phyloP scores from a whole-genome alignment of 2,113 vertebrate genomes.

The Cranoglanis bouderius region DNA sequence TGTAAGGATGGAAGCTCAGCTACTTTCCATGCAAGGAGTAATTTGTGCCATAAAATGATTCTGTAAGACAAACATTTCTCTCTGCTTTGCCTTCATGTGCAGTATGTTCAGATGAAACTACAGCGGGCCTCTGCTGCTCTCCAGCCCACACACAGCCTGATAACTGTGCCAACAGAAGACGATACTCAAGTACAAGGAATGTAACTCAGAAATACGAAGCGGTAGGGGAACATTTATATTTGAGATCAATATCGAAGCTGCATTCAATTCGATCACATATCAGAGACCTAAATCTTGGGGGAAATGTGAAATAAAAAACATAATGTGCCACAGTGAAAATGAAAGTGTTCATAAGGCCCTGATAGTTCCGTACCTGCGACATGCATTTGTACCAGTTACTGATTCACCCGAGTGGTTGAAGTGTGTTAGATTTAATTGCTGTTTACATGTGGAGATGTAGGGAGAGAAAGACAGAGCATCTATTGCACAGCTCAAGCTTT shows the following conservation, averaged over 20 bases:
- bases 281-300: slow-evolving; percentile 18
- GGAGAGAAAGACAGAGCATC: slow-evolving; percentile 48
- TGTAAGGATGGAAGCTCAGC: background rate
- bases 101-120: slow-evolving; percentile 32
- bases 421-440: slow-evolving; percentile 46
- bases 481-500: slow-evolving; percentile 83
- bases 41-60: slow-evolving; percentile 26
- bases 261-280: slow-evolving; percentile 32
- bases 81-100: slow-evolving; percentile 38
- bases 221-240: slow-evolving; percentile 10
- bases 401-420: slow-evolving; percentile 48
- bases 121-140: slow-evolving; percentile 40
- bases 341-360: slow-evolving; percentile 29
- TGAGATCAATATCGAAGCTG: background rate
- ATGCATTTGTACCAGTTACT: slow-evolving; percentile 40
- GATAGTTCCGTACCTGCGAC: slow-evolving; percentile 46
- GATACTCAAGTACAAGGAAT: slow-evolving; percentile 34
- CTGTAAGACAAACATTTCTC: slow-evolving; percentile 17
- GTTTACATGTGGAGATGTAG: slow-evolving; percentile 53
- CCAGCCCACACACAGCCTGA: slow-evolving; percentile 46
- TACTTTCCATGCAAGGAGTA: background rate
- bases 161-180: slow-evolving; percentile 42
- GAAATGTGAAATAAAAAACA: background rate
- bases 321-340: slow-evolving; percentile 29
- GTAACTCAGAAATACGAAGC: slow-evolving; percentile 18